phyloP scores from a whole-genome alignment of 2,113 vertebrate species.

The Pterocles burchelli region DNA sequence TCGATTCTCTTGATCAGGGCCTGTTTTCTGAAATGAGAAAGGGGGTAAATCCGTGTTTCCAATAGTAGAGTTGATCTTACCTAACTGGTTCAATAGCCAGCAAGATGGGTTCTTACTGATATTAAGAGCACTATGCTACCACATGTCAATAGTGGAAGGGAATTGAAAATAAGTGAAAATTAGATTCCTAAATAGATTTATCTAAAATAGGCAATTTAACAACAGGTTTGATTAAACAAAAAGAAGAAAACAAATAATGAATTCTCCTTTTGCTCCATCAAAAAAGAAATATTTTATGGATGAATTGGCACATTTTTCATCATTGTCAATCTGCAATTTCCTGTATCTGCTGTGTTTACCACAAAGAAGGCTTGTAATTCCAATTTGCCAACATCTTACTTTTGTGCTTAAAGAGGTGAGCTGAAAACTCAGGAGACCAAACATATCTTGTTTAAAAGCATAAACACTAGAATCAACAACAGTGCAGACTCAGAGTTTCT shows the following conservation, averaged over 20 bases:
- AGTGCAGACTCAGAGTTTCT: not conserved
- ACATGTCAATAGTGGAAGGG: not conserved
- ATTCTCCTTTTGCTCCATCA: not conserved
- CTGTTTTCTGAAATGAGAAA: not conserved
- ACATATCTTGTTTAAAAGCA: not conserved
- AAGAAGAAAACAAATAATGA: no score
- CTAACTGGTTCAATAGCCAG: not conserved
- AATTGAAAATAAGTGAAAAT: not conserved
- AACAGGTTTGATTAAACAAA: not conserved
- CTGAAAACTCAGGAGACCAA: not conserved
- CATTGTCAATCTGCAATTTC: not conserved
- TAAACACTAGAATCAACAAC: not conserved
- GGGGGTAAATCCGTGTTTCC: not conserved
- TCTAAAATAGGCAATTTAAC: not conserved
- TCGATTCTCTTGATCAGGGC: not conserved
- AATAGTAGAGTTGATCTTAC: not conserved
- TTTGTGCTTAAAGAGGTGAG: not conserved
- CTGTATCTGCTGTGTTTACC: not conserved
- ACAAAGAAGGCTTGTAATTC: not conserved
- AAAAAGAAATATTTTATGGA: not conserved
- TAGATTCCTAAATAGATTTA: not conserved
- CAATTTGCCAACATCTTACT: not conserved
- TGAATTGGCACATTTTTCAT: not conserved
- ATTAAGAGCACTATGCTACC: rapidly evolving
- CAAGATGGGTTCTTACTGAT: not conserved